Evolutionary conservation across 1,140 invertebrate genomes (phyloP).

Genomic region (Microvelia longipes): DNA sequence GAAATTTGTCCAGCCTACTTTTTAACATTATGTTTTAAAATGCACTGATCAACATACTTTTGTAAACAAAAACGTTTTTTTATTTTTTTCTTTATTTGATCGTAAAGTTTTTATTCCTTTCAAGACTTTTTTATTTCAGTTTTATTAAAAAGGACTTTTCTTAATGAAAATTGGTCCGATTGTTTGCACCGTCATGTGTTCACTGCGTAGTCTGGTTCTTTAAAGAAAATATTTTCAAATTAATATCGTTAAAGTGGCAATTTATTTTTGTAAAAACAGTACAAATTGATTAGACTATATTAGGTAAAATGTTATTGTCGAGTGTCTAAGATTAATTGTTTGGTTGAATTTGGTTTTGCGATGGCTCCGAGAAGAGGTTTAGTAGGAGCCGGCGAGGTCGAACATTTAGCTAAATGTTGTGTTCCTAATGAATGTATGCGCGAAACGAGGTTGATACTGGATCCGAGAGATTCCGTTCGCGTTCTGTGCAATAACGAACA

Average conservation of each 20-base stretch:
- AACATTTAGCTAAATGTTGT: slow-evolving; percentile 48
- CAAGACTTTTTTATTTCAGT: no score
- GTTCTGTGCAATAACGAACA: slow-evolving; percentile 91
- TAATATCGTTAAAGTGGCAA: background rate
- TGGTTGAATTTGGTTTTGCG: slow-evolving; percentile 1
- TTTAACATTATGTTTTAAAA: background rate
- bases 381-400: slow-evolving; percentile 4
- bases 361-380: slow-evolving; percentile 14
- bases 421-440: slow-evolving; percentile 47
- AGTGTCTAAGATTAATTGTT: slow-evolving; percentile 1
- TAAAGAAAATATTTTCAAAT: background rate
- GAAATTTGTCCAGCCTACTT: background rate
- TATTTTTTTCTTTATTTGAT: background rate
- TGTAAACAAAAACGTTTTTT: background rate
- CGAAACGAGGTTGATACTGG: slow-evolving; percentile 45
- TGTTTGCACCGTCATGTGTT: no score
- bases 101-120: background rate
- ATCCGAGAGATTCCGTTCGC: slow-evolving; percentile 63
- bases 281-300: background rate
- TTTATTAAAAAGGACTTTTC: no score
- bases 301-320: background rate
- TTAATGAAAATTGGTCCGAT: background rate
- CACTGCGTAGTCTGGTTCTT: no score
- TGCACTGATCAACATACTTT: no score
- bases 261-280: no score